Conservation (phyloP, 1,140 invertebrate genomes). For the Zaprionus taronus region DNA sequence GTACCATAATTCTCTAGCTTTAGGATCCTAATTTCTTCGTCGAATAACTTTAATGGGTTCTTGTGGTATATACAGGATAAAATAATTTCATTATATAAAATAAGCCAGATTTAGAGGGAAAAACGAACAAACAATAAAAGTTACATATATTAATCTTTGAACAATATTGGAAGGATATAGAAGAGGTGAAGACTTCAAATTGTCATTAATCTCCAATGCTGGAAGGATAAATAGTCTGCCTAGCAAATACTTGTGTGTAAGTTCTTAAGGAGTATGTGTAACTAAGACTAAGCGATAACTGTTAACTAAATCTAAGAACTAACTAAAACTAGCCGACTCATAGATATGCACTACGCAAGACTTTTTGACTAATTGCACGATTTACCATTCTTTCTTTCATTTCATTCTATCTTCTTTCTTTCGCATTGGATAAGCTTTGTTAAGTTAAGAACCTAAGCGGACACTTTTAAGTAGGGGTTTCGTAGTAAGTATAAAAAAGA, state of each 20-base stretch:
- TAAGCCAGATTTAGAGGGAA: background rate
- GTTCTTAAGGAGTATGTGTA: constrained; percentile 10
- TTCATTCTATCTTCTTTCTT: constrained; percentile 14
- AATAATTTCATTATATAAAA: constrained; percentile 9
- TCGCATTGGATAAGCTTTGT: constrained; percentile 19
- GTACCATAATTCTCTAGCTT: constrained; percentile 73
- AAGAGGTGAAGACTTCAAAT: constrained; percentile 1
- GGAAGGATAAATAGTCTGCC: constrained; percentile 20
- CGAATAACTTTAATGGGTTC: constrained; percentile 32
- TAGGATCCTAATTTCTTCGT: constrained; percentile 57
- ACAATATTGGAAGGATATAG: constrained; percentile 9
- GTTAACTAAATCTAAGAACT: constrained; percentile 27
- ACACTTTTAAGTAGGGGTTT: constrained; percentile 3
- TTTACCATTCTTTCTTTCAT: constrained; percentile 37
- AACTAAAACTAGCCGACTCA: constrained; percentile 57
- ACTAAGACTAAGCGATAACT: constrained; percentile 27
- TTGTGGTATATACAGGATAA: constrained; percentile 73
- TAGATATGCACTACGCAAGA: constrained; percentile 69
- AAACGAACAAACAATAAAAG: constrained; percentile 5
- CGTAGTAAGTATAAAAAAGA: constrained; percentile 54
- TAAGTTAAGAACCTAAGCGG: constrained; percentile 52
- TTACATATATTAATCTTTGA: constrained; percentile 6
- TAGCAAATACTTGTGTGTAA: constrained; percentile 12
- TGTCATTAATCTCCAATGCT: constrained; percentile 20
- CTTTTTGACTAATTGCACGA: constrained; percentile 79